Percentiles rank a stretch among this genome's conserved stretches.
phyloP scores from a whole-genome alignment of 2,113 vertebrate genomes.

The Litocranius walleri region DNA sequence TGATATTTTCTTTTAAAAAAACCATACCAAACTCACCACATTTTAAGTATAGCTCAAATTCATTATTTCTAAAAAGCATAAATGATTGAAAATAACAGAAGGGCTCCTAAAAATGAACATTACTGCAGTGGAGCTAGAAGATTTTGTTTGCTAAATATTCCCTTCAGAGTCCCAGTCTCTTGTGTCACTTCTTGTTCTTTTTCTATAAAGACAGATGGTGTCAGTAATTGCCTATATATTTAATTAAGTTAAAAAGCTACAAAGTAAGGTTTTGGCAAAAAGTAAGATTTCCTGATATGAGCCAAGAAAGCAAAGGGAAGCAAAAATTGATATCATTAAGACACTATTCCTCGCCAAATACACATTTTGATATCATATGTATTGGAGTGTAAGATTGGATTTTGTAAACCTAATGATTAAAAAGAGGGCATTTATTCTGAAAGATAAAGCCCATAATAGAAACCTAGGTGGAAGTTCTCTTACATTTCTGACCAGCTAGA shows the following conservation, averaged over 20 bases:
- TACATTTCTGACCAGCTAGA: background rate
- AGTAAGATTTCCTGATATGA: conserved; percentile 31
- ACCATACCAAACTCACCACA: conserved; percentile 16
- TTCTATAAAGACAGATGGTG: conserved; percentile 84
- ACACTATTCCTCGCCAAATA: background rate
- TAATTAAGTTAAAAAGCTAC: conserved; percentile 82
- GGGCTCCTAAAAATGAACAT: conserved; percentile 54
- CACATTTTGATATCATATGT: background rate
- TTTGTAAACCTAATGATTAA: background rate
- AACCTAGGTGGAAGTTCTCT: background rate
- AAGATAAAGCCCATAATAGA: background rate
- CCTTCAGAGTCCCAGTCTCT: conserved; percentile 75
- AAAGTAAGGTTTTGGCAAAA: conserved; percentile 78
- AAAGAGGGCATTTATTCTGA: background rate
- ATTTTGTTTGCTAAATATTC: conserved; percentile 75
- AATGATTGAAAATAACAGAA: conserved; percentile 67
- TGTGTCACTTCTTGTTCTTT: conserved; percentile 77
- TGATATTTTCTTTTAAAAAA: conserved; percentile 65
- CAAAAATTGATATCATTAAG: background rate
- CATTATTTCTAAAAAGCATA: conserved; percentile 56
- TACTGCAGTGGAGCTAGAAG: conserved; percentile 45
- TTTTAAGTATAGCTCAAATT: conserved; percentile 49
- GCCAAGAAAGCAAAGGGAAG: conserved; percentile 51
- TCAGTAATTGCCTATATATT: conserved; percentile 86
- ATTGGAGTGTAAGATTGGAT: background rate